Conservation (phyloP, 2,888 invertebrate species). For the Apoda limacodes region DNA sequence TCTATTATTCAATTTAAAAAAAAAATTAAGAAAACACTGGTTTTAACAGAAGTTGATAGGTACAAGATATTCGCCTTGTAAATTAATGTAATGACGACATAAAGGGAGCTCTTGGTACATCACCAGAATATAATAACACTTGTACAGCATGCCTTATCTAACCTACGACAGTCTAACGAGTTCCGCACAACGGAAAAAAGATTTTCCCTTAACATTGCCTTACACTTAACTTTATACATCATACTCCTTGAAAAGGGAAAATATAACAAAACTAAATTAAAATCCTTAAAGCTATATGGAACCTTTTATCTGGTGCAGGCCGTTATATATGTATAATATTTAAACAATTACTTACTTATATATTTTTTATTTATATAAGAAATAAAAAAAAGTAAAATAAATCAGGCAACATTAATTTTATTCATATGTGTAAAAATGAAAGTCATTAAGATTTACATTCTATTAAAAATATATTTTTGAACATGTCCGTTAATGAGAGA, state of each 20-base stretch:
- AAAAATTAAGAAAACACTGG: constrained; percentile 17
- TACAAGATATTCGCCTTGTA: too few species aligned
- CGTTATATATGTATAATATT: constrained; percentile 22
- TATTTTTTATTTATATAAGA: too few species aligned
- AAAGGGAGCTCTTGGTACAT: too few species aligned
- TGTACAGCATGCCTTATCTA: constrained; percentile 57
- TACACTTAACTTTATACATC: constrained; percentile 51
- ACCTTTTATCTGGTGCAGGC: constrained; percentile 56
- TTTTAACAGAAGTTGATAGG: constrained; percentile 9
- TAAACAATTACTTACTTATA: constrained; percentile 3
- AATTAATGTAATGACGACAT: too few species aligned
- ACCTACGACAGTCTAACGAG: constrained; percentile 64
- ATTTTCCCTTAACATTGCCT: constrained; percentile 46
- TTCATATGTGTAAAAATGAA: background rate
- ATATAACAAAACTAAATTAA: constrained; percentile 35
- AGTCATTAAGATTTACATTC: too few species aligned
- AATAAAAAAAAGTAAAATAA: constrained; percentile 9
- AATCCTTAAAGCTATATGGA: constrained; percentile 52
- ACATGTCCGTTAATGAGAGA: too few species aligned
- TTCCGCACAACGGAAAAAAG: constrained; percentile 68
- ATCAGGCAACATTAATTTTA: constrained; percentile 2
- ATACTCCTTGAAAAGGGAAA: constrained; percentile 44
- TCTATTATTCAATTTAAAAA: background rate
- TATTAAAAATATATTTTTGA: too few species aligned
- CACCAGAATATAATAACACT: constrained; percentile 42